Evolutionary conservation across 2,113 vertebrate species (phyloP), one percentile per base, ranked within the genome.

Genomic region (Bos indicus): DNA sequence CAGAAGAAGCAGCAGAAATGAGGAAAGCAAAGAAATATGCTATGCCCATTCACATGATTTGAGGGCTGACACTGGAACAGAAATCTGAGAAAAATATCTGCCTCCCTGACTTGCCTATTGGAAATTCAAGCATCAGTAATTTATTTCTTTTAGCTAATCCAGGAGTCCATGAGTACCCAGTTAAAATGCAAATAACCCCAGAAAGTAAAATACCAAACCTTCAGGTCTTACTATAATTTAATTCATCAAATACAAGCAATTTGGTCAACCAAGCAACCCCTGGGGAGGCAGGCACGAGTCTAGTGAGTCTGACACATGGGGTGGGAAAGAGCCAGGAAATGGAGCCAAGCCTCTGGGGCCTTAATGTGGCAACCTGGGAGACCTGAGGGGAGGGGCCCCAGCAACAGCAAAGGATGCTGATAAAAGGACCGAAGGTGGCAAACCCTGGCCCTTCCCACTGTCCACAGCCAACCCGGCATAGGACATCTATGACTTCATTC

Each of bases 171-270:
- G 82, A 57, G 51, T 52, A 51, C 6, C 46, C 77, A 80, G 86
- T 93, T 94, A 90, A 94, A 80, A 83, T 62, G 82, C 52, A 96
- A 96, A 95, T 93, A 40, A 67, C 3, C 33, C 46, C 71, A 84
- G 74, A 48, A 92, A 71, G 62, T 88, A 88, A 96, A 96, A 97
- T 88, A 93, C 43, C 43, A 96, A 94, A 93, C 0, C 51, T 95
- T 84, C 64, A 96, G 67, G 25, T 95, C 40, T 91, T 82, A 89
- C 51, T 52, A 84, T 17, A 82, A 82, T 96, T 95, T 90, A 96
- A 95, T 96, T 78, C 25, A 62, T 48, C 9, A 64, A 89, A 93
- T 93, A 54, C 25, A 86, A 60, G 48, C 36, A 85, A 67, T 51
- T 89, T 95, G 83, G 30, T 91, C 78, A 91, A 86, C 60, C 71